phyloP scores from a whole-genome alignment of 2,113 vertebrate species.

The human region DNA sequence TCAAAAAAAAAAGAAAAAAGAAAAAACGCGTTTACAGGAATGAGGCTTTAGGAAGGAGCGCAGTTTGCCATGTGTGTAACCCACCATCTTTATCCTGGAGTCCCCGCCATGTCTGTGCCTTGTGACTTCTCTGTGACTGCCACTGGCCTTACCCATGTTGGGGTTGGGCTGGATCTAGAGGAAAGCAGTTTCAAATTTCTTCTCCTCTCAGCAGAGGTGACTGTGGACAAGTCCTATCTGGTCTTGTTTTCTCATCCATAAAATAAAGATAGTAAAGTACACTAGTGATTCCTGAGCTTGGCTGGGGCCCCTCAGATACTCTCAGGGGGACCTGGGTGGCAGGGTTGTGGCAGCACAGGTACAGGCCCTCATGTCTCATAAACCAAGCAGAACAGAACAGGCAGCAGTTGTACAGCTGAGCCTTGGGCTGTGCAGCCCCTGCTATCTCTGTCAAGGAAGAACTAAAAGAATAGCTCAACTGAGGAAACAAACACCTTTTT shows the following conservation, averaged over 20 bases:
- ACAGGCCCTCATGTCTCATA: neutral
- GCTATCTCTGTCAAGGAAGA: neutral
- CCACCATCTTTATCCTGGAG: neutral
- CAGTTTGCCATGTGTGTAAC: neutral
- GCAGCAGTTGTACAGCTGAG: fast-evolving
- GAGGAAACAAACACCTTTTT: neutral
- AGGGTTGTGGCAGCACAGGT: neutral
- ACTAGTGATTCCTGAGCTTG: neutral
- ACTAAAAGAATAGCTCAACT: neutral
- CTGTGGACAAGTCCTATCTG: neutral
- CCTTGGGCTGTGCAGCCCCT: neutral
- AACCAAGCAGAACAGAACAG: neutral
- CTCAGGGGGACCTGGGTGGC: fast-evolving
- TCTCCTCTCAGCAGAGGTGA: neutral
- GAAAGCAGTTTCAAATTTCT: neutral
- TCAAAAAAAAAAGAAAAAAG: no score
- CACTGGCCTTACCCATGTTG: neutral
- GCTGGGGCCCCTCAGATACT: neutral
- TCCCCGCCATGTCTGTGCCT: neutral
- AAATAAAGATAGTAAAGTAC: neutral
- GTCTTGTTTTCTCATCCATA: neutral
- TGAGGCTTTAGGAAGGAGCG: neutral
- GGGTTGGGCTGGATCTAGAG: neutral
- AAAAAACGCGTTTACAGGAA: neutral
- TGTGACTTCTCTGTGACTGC: neutral